Evolutionary conservation across 2,113 vertebrate genomes (phyloP).

Genomic region (Asarcornis scutulata): DNA sequence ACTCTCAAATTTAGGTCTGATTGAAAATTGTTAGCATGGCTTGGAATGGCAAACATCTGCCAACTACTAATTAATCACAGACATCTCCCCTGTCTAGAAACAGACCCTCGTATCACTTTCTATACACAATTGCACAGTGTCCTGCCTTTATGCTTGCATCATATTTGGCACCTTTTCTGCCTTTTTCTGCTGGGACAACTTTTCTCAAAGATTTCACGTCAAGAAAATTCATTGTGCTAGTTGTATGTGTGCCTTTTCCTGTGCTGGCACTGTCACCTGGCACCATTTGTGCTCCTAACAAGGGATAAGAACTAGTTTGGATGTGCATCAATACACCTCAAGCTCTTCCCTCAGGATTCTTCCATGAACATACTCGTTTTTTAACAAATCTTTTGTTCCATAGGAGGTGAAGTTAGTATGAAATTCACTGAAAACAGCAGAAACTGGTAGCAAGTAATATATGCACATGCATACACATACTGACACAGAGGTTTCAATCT

Average conservation of each 20-base stretch:
- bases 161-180: background rate
- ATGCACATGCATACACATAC: background rate
- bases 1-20: background rate
- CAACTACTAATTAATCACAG: background rate
- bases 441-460: background rate
- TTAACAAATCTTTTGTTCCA: background rate
- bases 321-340: background rate
- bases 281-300: background rate
- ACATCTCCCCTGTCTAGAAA: background rate
- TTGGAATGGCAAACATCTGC: background rate
- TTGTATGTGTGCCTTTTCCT: background rate
- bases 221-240: background rate
- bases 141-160: background rate
- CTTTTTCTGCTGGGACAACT: background rate
- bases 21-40: background rate
- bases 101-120: background rate
- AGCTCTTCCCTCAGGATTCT: background rate
- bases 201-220: background rate
- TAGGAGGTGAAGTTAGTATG: background rate
- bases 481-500: background rate
- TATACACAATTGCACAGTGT: background rate
- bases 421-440: background rate
- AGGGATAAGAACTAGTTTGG: background rate
- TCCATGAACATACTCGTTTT: background rate
- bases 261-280: background rate